Evolutionary conservation across 2,113 vertebrate genomes (phyloP).

Genomic region (Syngnathoides biaculeatus): DNA sequence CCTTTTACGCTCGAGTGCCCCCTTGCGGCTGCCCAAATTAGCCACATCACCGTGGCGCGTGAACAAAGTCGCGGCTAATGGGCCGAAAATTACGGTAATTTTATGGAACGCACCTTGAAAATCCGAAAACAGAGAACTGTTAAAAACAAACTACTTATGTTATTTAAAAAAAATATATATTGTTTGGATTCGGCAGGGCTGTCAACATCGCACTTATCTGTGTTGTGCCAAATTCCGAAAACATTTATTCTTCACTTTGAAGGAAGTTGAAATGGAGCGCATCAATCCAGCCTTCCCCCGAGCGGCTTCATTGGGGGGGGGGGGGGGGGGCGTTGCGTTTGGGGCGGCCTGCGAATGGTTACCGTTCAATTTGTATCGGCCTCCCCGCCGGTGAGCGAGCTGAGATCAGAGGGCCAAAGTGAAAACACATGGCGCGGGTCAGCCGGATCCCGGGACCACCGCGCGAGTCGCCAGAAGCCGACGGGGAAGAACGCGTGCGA

Average conservation of each 20-base stretch:
- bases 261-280: neutral
- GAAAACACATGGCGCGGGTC: slow-evolving; percentile 99
- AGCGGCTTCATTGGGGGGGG: neutral
- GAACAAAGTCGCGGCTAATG: too few relatives aligned
- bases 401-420: slow-evolving; percentile 99
- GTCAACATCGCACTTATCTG: neutral
- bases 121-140: too few relatives aligned
- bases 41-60: too few relatives aligned
- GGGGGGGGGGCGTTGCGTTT: neutral
- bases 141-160: too few relatives aligned
- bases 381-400: slow-evolving; percentile 98
- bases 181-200: neutral
- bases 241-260: neutral
- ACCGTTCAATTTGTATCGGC: slow-evolving; percentile 99
- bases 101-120: too few relatives aligned
- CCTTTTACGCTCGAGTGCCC: too few relatives aligned
- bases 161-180: too few relatives aligned
- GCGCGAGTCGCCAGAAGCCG: slow-evolving; percentile 85
- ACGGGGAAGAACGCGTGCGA: slow-evolving; percentile 88
- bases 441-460: slow-evolving; percentile 98
- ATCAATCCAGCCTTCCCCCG: neutral
- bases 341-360: slow-evolving; percentile 96
- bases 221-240: neutral
- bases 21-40: too few relatives aligned
- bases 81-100: too few relatives aligned